Percentiles rank a stretch among this genome's conserved stretches.
These are phyloP conservation scores for Andrena praecox DNA, from an alignment of 2,888 invertebrate genomes.

Conservation along the genomic window DNA sequence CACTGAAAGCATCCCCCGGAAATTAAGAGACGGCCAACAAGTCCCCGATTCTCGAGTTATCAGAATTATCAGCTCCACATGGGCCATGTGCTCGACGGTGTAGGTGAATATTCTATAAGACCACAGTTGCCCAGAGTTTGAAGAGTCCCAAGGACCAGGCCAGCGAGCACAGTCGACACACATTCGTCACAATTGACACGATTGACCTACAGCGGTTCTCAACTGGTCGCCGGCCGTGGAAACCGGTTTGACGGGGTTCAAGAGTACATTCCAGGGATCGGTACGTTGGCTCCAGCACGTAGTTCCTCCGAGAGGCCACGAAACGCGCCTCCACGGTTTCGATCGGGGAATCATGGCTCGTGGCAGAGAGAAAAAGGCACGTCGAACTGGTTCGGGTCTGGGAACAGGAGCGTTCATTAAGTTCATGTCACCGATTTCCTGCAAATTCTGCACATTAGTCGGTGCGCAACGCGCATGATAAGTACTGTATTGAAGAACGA, in stretches of 20 bases:
- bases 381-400: neutral
- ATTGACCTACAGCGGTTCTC: constrained; percentile 81
- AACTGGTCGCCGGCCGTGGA: constrained; percentile 51
- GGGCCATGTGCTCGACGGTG: neutral
- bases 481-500: no score
- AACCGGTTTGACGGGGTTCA: constrained; percentile 62
- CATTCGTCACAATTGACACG: constrained; percentile 82
- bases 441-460: no score
- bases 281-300: constrained; percentile 4
- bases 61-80: neutral
- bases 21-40: no score
- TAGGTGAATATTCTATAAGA: neutral
- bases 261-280: constrained; percentile 45
- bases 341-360: neutral
- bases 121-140: neutral
- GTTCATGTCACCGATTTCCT: no score
- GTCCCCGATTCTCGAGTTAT: neutral
- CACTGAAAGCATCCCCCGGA: no score
- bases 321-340: neutral
- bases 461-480: no score
- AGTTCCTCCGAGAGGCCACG: neutral
- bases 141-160: constrained; percentile 38
- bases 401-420: no score
- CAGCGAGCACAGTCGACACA: constrained; percentile 66
- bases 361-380: neutral